Conservation (phyloP, 2,113 vertebrate genomes). For the Eubucco bourcierii region DNA sequence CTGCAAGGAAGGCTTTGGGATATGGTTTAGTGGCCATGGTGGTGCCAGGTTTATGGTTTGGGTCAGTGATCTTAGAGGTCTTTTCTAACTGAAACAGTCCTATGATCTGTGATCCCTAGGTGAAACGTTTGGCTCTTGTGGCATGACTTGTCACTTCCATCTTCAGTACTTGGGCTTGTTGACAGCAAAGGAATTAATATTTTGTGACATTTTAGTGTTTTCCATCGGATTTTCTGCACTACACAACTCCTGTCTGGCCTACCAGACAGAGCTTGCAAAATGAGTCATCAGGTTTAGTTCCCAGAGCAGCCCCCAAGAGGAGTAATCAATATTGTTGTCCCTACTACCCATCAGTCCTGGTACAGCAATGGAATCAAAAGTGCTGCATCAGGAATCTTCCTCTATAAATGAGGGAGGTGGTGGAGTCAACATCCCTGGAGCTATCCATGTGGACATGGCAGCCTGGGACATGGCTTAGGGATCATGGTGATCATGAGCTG, state of each 20-base stretch:
- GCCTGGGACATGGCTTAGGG: too few species aligned
- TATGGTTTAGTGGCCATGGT: too few species aligned
- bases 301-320: accelerated
- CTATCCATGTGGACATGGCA: too few species aligned
- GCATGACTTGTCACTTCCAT: background rate
- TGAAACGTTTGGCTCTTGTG: background rate
- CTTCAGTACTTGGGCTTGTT: background rate
- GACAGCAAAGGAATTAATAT: background rate
- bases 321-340: background rate
- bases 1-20: too few species aligned
- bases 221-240: background rate
- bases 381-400: background rate
- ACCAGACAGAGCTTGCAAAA: background rate
- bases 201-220: background rate
- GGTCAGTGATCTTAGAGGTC: too few species aligned
- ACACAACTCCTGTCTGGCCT: background rate
- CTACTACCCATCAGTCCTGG: background rate
- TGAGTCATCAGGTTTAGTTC: background rate
- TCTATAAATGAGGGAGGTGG: background rate
- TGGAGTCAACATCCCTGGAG: too few species aligned
- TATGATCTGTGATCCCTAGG: too few species aligned
- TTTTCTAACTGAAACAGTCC: too few species aligned
- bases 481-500: too few species aligned
- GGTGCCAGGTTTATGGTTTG: too few species aligned
- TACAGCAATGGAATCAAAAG: background rate